Conservation (phyloP, 2,888 invertebrate genomes). For the Standfussiana lucernea region DNA sequence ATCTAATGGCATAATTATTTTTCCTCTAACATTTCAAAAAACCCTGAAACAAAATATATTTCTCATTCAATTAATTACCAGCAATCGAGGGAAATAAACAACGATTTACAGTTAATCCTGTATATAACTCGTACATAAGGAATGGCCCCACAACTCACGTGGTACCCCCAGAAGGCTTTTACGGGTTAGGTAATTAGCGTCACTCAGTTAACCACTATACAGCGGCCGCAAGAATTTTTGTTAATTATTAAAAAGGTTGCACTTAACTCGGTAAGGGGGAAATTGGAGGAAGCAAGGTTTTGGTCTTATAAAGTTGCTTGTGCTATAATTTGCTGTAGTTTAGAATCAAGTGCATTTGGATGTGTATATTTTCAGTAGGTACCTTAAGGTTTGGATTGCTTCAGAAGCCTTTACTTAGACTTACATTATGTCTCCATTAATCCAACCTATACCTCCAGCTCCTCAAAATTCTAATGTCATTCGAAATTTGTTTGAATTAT, state of each 20-base stretch:
- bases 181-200: slow-evolving; percentile 89
- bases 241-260: slow-evolving; percentile 90
- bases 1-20: slow-evolving; percentile 1
- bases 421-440: too few species aligned
- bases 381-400: not conserved
- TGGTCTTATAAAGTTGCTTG: not conserved
- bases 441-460: too few species aligned
- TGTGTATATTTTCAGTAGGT: slow-evolving; percentile 9
- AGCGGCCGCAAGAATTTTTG: slow-evolving; percentile 84
- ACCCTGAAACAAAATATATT: slow-evolving; percentile 44
- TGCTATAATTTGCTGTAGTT: slow-evolving; percentile 1
- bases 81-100: slow-evolving; percentile 75
- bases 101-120: slow-evolving; percentile 75
- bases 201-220: slow-evolving; percentile 89
- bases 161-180: slow-evolving; percentile 85
- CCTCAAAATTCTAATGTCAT: not conserved
- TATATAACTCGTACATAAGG: slow-evolving; percentile 80
- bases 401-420: not conserved
- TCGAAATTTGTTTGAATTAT: not conserved
- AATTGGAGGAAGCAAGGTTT: slow-evolving; percentile 28
- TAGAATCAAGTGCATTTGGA: slow-evolving; percentile 31
- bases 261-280: slow-evolving; percentile 80
- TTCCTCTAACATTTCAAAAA: not conserved
- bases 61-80: slow-evolving; percentile 55
- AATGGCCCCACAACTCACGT: slow-evolving; percentile 82